Evolutionary conservation across 2,113 vertebrate species (phyloP), one percentile per base, ranked within the genome.

Genomic region (Romanogobio albipinnatus): DNA sequence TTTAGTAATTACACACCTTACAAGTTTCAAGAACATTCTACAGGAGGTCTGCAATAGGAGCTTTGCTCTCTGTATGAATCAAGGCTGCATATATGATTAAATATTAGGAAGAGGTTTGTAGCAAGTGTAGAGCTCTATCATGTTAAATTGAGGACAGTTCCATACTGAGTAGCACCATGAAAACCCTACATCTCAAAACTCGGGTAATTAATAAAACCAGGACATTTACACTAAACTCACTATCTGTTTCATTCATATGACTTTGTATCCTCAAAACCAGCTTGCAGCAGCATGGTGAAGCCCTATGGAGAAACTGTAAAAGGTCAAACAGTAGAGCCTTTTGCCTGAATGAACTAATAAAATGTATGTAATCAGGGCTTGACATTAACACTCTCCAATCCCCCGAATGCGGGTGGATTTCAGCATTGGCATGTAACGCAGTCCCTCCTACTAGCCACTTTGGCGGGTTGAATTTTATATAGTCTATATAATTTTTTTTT

Each of bases 1-100:
- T 58, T 62, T 24, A 61, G 76, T 17, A 70, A 87, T 84, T 73
- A 76, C 76, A 76, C 62, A 83, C 58, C 64, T 49, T 75, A 15
- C 9, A 85, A 77, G 73, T 77, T 87, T 87, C 71, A 62, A 77
- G 26, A 76, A 71, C 26, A 77, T 76, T 68, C 26, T 83, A 71
- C 51, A 76, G 61, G 47, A 84, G 86, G 39, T 59, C 43, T 76
- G 33, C 29, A 70, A 36, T 14, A 62, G 51, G 73, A 51, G 45
- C 75, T 45, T 61, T 81, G 39, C 59, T 81, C 59, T 70, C 45
- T 75, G 45, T 58, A 13, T 53, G 49, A 81, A 70, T 24, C 36
- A 62, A 43, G 56, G 33, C 33, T 64, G 39, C 9, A 49, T 62
- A 15, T 36, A 43, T 61, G 61, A 51, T 66, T 81, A 66, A 4